Evolutionary conservation across 2,797 vertebrate species (phyloP), one percentile per base, ranked within the genome.

Genomic region (Gallirallus australis): DNA sequence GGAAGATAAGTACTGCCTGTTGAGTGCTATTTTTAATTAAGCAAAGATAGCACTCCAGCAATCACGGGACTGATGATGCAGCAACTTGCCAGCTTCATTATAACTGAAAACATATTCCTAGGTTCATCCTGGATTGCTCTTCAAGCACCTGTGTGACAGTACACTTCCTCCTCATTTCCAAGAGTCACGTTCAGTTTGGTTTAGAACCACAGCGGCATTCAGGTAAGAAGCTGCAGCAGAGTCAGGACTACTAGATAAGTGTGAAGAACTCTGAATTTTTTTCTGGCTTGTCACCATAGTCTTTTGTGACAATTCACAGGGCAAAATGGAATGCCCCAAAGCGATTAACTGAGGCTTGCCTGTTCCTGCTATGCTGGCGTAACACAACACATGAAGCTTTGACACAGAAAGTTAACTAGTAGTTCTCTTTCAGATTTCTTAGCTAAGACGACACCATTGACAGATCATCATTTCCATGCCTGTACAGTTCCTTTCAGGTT

Each of bases 41-140:
- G 93, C 64, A 68, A 81, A 91, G 50, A 85, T 64, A 94, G 45
- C 82, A 90, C 85, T 96, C 79, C 71, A 85, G 86, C 78, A 96
- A 87, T 95, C 91, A 93, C 45, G 47, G 68, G 81, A 85, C 37
- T 95, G 95, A 96, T 94, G 91, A 96, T 93, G 78, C 48, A 86
- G 83, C 88, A 87, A 87, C 72, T 93, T 95, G 42, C 81, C 89
- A 93, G 57, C 71, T 92, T 93, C 83, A 59, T 95, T 93, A 89
- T 33, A 81, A 87, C 42, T 25, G 56, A 88, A 89, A 95, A 86
- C 70, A 69, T 39, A 86, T 72, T 90, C 72, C 79, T 66, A 31
- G 14, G 40, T 76, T 57, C 91, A n/a, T 57, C 82, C 80, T 66
- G 77, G 73, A 56, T 93, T 89, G 71, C 81, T 92, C 83, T 90